A percentile compares a stretch with the other conserved stretches of the same genome.
These are phyloP conservation scores for Lasiurus borealis DNA, from an alignment of 2,113 vertebrate genomes.

Conservation along the genomic window DNA sequence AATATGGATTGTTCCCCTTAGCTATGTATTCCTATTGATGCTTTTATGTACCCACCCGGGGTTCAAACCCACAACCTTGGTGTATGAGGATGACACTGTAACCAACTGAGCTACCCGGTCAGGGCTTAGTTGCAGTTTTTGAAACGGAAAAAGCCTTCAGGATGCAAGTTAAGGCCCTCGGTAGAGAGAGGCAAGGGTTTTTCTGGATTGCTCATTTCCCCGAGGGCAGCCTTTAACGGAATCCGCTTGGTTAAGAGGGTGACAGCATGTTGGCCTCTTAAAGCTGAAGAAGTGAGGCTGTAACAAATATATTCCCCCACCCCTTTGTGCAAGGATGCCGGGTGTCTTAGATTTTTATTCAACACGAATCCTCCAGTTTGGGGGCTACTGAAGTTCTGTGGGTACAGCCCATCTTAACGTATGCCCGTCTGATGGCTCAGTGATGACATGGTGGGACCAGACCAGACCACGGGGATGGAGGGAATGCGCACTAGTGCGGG, in stretches of 20 bases:
- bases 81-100: no score
- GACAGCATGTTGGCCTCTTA: neutral
- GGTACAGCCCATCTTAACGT: neutral
- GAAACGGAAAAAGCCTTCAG: neutral
- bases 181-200: neutral
- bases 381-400: neutral
- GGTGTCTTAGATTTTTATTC: neutral
- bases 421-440: neutral
- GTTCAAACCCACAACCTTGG: no score
- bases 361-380: neutral
- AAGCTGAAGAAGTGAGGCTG: neutral
- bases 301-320: neutral
- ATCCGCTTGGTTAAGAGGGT: neutral
- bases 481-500: no score
- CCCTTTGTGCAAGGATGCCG: neutral
- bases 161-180: neutral
- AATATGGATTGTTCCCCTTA: no score
- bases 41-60: no score
- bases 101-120: no score
- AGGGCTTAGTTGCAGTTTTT: neutral
- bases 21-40: no score
- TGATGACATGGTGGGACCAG: neutral
- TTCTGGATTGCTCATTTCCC: slow-evolving; percentile 1
- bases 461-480: neutral
- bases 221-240: neutral